A percentile compares a stretch with the other conserved stretches of the same genome.
phyloP scores from a whole-genome alignment of 2,888 invertebrate species.

The Nipponacmea schrenckii region DNA sequence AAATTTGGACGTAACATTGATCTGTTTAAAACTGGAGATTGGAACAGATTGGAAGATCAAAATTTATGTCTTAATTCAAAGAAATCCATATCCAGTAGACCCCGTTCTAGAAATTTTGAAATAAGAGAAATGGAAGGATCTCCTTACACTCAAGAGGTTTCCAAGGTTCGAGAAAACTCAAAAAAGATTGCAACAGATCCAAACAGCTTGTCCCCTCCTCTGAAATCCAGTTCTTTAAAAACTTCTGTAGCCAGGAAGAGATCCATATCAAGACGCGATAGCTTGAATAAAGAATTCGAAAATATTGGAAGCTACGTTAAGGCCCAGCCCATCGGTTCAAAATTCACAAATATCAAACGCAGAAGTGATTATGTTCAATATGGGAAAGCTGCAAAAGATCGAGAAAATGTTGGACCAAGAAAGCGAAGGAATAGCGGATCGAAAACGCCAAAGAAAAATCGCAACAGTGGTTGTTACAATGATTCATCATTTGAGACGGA shows the following conservation, averaged over 20 bases:
- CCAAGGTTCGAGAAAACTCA: background rate
- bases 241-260: background rate
- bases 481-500: background rate
- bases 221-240: background rate
- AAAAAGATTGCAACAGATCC: background rate
- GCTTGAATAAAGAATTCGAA: background rate
- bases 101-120: background rate
- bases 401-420: background rate
- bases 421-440: background rate
- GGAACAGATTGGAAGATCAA: slow-evolving; percentile 35
- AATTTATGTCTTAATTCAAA: background rate
- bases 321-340: background rate
- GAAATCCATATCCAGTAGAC: slow-evolving; percentile 5
- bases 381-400: background rate
- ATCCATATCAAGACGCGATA: background rate
- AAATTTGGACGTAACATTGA: slow-evolving; percentile 37
- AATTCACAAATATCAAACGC: background rate
- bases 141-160: slow-evolving; percentile 18
- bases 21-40: slow-evolving; percentile 32
- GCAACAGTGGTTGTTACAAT: background rate
- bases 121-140: slow-evolving; percentile 20
- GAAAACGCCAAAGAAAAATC: background rate
- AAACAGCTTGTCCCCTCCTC: background rate
- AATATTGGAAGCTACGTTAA: background rate
- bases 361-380: slow-evolving; percentile 1